Conservation (phyloP, 2,888 invertebrate species). For the Argyresthia albistria region DNA sequence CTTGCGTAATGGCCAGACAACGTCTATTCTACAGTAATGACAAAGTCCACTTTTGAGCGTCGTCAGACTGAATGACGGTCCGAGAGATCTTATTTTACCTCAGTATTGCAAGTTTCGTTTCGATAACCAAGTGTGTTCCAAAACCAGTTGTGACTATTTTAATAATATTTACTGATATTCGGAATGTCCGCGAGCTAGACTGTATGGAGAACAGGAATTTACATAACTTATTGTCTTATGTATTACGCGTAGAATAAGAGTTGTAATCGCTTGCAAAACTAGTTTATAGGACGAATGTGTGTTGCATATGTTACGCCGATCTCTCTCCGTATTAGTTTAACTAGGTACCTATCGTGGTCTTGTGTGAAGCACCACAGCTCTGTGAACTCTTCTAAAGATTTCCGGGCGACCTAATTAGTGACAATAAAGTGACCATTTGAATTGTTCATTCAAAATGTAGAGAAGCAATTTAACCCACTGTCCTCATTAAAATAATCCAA, state of each 20-base stretch:
- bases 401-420: background rate
- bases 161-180: background rate
- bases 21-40: background rate
- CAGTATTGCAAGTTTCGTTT: constrained; percentile 32
- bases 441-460: background rate
- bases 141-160: constrained; percentile 11
- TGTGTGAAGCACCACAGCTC: no score
- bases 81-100: constrained; percentile 23
- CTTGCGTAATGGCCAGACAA: background rate
- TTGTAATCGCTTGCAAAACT: background rate
- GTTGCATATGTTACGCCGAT: no score
- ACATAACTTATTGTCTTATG: background rate
- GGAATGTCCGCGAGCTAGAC: background rate
- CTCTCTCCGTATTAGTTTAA: no score
- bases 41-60: background rate
- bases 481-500: background rate
- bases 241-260: background rate
- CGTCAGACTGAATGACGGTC: background rate
- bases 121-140: constrained; percentile 41
- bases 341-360: no score
- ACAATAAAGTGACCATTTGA: background rate
- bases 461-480: background rate
- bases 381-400: background rate
- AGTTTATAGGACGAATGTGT: background rate
- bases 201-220: background rate